Conservation (phyloP, 2,888 invertebrate genomes). For the Colletes collaris region DNA sequence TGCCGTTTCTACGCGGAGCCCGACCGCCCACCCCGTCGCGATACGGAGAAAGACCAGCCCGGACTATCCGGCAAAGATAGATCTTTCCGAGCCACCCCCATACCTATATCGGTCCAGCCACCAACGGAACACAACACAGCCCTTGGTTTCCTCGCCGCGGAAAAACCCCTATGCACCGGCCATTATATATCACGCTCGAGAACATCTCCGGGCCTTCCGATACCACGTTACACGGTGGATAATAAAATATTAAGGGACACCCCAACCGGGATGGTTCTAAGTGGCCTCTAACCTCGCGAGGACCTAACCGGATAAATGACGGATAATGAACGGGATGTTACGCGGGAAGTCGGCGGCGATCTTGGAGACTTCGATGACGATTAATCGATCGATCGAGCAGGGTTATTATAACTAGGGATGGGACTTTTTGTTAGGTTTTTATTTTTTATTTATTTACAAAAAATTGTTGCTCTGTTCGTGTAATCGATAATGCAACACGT, state of each 20-base stretch:
- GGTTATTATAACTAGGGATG: no score
- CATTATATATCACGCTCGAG: constrained; percentile 53
- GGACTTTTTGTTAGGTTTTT: no score
- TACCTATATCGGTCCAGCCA: constrained; percentile 49
- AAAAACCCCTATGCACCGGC: constrained; percentile 46
- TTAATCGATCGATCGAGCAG: no score
- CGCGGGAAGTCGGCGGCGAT: background rate
- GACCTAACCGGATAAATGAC: constrained; percentile 31
- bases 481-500: no score
- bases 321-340: constrained; percentile 29
- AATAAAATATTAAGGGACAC: constrained; percentile 58
- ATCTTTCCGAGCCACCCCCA: constrained; percentile 56
- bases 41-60: constrained; percentile 68
- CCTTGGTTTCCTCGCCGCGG: constrained; percentile 29
- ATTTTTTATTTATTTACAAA: no score
- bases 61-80: constrained; percentile 71
- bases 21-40: constrained; percentile 38
- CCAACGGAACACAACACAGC: constrained; percentile 29
- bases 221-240: constrained; percentile 31
- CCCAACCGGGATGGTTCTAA: background rate
- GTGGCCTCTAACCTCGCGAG: background rate
- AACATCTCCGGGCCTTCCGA: constrained; percentile 42
- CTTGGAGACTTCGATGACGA: no score
- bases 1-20: constrained; percentile 65
- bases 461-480: no score